phyloP scores from a whole-genome alignment of 2,113 vertebrate genomes.

The Syngnathus scovelli region DNA sequence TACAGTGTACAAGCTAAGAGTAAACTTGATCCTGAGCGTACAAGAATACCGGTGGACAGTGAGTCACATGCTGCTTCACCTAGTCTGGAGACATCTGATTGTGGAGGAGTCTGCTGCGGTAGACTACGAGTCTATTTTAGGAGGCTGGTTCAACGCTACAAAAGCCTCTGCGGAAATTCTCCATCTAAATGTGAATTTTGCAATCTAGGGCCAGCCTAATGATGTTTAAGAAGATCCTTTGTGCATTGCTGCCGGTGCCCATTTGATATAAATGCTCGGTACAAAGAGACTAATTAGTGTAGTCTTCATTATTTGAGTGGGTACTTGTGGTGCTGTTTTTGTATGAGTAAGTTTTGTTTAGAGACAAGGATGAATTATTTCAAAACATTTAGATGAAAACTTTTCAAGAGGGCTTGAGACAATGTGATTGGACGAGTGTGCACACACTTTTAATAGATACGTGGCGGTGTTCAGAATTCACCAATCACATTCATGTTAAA shows the following conservation, averaged over 20 bases:
- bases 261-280: slow-evolving; percentile 39
- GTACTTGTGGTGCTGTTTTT: not conserved
- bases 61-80: not conserved
- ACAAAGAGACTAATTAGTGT: slow-evolving; percentile 5
- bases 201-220: slow-evolving; percentile 7
- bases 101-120: not conserved
- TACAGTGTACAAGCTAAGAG: too few species aligned
- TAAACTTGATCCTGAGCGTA: not conserved
- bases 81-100: not conserved
- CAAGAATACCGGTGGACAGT: slow-evolving; percentile 25
- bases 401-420: too few species aligned
- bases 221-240: slow-evolving; percentile 5
- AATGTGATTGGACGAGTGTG: too few species aligned
- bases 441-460: too few species aligned
- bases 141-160: not conserved
- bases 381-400: not conserved
- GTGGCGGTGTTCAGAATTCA: too few species aligned
- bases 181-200: not conserved
- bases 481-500: too few species aligned
- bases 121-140: not conserved
- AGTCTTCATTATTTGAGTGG: not conserved
- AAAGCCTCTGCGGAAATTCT: slow-evolving; percentile 1
- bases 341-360: not conserved
- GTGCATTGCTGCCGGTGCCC: slow-evolving; percentile 15
- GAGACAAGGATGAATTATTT: not conserved